Percentiles rank a stretch among this genome's conserved stretches.
phyloP scores from a whole-genome alignment of 1,140 invertebrate genomes.

The Saccostrea cuccullata region DNA sequence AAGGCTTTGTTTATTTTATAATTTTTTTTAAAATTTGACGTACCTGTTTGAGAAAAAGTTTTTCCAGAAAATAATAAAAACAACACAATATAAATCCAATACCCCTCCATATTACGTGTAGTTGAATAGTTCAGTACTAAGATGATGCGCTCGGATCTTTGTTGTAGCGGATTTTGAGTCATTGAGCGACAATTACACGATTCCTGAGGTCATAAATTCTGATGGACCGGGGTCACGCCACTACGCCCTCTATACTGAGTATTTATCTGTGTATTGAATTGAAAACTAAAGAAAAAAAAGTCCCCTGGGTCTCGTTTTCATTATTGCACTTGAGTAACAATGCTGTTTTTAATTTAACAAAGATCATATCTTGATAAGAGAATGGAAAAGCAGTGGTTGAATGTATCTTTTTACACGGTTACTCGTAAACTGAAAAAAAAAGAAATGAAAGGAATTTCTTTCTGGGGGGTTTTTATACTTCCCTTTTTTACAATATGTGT shows the following conservation, averaged over 20 bases:
- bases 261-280: background rate
- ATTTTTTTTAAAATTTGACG: background rate
- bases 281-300: background rate
- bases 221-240: background rate
- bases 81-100: background rate
- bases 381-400: too few species aligned
- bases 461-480: too few species aligned
- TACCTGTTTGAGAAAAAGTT: background rate
- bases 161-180: constrained; percentile 23
- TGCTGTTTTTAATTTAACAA: too few species aligned
- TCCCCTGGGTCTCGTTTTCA: too few species aligned
- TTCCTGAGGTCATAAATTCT: constrained; percentile 1
- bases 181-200: background rate
- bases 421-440: too few species aligned
- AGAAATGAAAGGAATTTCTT: too few species aligned
- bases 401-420: too few species aligned
- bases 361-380: too few species aligned
- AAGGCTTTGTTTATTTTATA: too few species aligned
- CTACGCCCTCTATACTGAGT: background rate
- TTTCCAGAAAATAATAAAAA: background rate
- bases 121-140: background rate
- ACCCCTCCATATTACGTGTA: background rate
- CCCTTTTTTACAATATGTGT: too few species aligned
- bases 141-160: background rate
- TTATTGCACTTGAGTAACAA: too few species aligned